These are phyloP conservation scores for Rhopalosiphum nymphaeae DNA, from an alignment of 2,888 invertebrate species.

Conservation along the genomic window DNA sequence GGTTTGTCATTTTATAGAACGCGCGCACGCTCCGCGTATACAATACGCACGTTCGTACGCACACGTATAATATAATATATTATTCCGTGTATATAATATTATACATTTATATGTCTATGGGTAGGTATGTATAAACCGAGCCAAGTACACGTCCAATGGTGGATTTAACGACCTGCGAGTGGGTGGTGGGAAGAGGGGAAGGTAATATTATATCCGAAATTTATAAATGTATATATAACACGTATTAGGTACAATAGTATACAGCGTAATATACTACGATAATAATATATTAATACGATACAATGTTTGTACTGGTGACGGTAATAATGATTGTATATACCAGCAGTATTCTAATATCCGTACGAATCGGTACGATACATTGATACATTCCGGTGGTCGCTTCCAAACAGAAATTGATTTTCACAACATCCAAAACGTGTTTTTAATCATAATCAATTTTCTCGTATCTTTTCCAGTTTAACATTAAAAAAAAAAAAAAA, in stretches of 20 bases:
- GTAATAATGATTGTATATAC: neutral
- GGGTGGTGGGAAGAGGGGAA: neutral
- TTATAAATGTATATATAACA: neutral
- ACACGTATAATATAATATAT: neutral
- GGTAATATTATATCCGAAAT: neutral
- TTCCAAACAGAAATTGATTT: neutral
- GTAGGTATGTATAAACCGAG: neutral
- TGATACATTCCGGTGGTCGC: neutral
- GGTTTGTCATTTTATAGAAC: slow-evolving; percentile 45
- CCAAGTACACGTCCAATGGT: neutral
- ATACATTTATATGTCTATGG: neutral
- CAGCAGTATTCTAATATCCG: neutral
- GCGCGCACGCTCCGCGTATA: neutral
- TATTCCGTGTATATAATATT: neutral
- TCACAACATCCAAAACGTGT: neutral
- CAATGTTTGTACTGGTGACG: neutral
- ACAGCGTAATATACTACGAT: neutral
- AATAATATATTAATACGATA: neutral
- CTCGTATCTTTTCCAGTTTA: neutral
- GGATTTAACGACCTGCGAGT: neutral
- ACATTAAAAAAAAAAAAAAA: too few relatives aligned
- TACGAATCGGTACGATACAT: neutral
- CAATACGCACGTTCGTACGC: neutral
- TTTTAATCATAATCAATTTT: neutral
- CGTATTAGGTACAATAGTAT: neutral